These are phyloP conservation scores for Ceratotherium simum DNA, from an alignment of 2,113 vertebrate species.

Conservation along the genomic window DNA sequence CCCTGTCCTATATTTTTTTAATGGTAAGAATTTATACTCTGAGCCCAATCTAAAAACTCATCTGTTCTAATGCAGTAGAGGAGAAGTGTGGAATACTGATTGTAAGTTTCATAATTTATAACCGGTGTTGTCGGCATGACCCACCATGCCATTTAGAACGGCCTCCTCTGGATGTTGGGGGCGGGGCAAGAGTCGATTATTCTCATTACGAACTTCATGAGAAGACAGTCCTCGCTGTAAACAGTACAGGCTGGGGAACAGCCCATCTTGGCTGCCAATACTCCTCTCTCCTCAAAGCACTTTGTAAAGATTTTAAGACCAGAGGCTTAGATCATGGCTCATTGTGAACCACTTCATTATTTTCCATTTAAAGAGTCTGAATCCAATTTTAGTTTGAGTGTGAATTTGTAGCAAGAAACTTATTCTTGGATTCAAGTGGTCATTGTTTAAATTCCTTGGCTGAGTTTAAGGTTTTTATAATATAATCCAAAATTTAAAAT, in stretches of 20 bases:
- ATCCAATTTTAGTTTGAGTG: slow-evolving; percentile 45
- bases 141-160: background rate
- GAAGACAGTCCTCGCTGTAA: background rate
- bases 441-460: slow-evolving; percentile 50
- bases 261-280: background rate
- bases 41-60: slow-evolving; percentile 13
- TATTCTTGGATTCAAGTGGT: slow-evolving; percentile 47
- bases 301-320: slow-evolving; percentile 28
- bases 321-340: background rate
- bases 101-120: slow-evolving; percentile 33
- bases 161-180: background rate
- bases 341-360: background rate
- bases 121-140: background rate
- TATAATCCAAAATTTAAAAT: slow-evolving; percentile 36
- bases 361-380: slow-evolving; percentile 43
- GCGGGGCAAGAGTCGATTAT: background rate
- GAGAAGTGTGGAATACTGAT: background rate
- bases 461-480: slow-evolving; percentile 32
- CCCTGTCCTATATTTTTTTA: no score
- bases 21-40: slow-evolving; percentile 16
- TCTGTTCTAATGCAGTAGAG: slow-evolving; percentile 6
- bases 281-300: background rate
- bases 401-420: slow-evolving; percentile 38
- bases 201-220: background rate
- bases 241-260: background rate